Conservation (phyloP, 2,888 invertebrate species). For the Oxycera nigricornis region DNA sequence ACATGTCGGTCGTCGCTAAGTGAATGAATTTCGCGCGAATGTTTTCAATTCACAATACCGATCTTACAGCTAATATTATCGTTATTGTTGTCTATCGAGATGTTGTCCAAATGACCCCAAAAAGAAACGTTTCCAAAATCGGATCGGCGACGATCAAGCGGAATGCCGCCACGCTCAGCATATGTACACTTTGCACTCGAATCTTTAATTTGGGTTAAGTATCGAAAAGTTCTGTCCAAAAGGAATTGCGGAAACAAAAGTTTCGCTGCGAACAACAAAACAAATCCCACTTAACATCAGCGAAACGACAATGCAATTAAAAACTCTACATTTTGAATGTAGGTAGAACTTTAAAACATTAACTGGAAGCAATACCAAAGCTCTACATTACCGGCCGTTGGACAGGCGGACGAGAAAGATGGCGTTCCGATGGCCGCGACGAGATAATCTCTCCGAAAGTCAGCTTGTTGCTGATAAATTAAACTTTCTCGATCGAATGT, state of each 20-base stretch:
- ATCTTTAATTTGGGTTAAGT: slow-evolving; percentile 29
- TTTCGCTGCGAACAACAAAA: slow-evolving; percentile 29
- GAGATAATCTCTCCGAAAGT: slow-evolving; percentile 15
- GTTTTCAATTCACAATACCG: slow-evolving; percentile 30
- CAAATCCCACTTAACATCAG: slow-evolving; percentile 24
- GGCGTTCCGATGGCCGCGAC: slow-evolving; percentile 15
- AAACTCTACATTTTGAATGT: slow-evolving; percentile 30
- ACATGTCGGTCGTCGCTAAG: slow-evolving; percentile 11
- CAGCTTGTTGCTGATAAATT: slow-evolving; percentile 23
- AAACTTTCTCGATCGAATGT: slow-evolving; percentile 33
- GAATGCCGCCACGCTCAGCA: not conserved
- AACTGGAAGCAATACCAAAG: not conserved
- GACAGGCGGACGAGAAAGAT: not conserved
- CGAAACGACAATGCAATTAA: slow-evolving; percentile 33
- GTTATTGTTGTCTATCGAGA: slow-evolving; percentile 15
- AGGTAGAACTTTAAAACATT: slow-evolving; percentile 27
- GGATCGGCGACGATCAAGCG: not conserved
- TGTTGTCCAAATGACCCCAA: slow-evolving; percentile 28
- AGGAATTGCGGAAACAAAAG: slow-evolving; percentile 32
- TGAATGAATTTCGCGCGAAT: slow-evolving; percentile 27
- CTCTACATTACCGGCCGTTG: not conserved
- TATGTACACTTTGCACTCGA: not conserved
- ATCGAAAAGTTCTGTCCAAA: slow-evolving; percentile 25
- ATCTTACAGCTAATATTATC: slow-evolving; percentile 20
- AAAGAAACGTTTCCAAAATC: slow-evolving; percentile 22